Conservation (phyloP, 2,797 vertebrate species). For the Sebastolobus alascanus region DNA sequence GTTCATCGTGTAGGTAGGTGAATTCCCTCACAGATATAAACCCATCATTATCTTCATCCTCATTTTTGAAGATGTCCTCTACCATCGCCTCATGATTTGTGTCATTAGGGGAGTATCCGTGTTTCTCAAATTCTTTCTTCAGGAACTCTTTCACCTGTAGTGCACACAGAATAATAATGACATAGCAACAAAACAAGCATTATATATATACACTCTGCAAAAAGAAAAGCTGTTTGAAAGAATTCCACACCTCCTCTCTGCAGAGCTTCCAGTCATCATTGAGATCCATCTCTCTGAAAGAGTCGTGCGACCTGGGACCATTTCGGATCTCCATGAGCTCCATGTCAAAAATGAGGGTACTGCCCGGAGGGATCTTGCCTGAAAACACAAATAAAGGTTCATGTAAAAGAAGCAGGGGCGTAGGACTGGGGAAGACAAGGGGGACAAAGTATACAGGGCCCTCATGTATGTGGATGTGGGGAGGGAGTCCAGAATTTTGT, state of each 20-base stretch:
- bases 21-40: constrained; percentile 98
- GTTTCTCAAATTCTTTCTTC: constrained; percentile 94
- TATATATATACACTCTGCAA: too few species aligned
- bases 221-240: not conserved
- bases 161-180: constrained; percentile 3
- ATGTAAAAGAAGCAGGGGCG: not conserved
- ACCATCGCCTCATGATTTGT: constrained; percentile 94
- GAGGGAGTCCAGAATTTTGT: not conserved
- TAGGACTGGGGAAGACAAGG: not conserved
- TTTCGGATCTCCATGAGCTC: constrained; percentile 95
- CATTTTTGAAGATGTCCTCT: constrained; percentile 97
- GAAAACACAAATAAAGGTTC: constrained; percentile 16
- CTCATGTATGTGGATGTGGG: not conserved
- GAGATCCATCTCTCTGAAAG: constrained; percentile 97
- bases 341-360: constrained; percentile 94
- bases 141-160: constrained; percentile 93
- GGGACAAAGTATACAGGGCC: not conserved
- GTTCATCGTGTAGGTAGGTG: constrained; percentile 94
- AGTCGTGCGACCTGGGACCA: constrained; percentile 95
- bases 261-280: constrained; percentile 98
- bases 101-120: constrained; percentile 92
- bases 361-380: constrained; percentile 96
- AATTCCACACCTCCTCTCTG: constrained; percentile 87
- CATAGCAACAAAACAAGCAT: not conserved
- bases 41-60: constrained; percentile 96